phyloP scores from a whole-genome alignment of 2,113 vertebrate genomes.

The Anarrhichthys ocellatus region DNA sequence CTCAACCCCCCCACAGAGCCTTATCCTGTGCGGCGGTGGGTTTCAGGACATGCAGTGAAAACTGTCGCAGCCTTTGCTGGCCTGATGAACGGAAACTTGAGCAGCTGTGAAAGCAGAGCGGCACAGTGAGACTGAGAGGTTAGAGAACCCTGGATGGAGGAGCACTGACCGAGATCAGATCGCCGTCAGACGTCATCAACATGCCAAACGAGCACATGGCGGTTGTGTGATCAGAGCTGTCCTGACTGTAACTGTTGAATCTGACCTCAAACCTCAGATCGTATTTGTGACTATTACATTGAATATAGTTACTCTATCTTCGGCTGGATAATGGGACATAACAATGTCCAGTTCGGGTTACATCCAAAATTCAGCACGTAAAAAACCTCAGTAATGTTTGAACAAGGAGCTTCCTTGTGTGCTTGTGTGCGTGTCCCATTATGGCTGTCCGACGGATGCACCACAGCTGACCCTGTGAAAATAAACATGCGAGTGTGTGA shows the following conservation, averaged over 20 bases:
- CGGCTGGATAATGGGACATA: slow-evolving; percentile 10
- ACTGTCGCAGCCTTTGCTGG: background rate
- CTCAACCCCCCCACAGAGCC: background rate
- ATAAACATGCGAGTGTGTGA: slow-evolving; percentile 16
- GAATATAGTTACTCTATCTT: background rate
- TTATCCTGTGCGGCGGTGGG: background rate
- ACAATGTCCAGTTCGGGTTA: background rate
- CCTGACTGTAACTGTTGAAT: background rate
- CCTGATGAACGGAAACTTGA: slow-evolving; percentile 39
- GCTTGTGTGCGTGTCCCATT: slow-evolving; percentile 12
- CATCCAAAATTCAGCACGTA: background rate
- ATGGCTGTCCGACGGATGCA: slow-evolving; percentile 16
- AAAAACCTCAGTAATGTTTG: background rate
- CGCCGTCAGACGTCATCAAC: slow-evolving; percentile 25
- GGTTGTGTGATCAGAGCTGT: background rate
- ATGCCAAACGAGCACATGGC: slow-evolving; percentile 24
- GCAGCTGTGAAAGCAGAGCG: slow-evolving; percentile 77
- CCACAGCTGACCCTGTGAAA: slow-evolving; percentile 39
- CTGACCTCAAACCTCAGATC: background rate
- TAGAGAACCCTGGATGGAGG: slow-evolving; percentile 12
- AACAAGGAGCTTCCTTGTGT: slow-evolving; percentile 47
- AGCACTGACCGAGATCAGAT: slow-evolving; percentile 13
- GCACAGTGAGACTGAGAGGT: slow-evolving; percentile 39
- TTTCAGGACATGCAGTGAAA: slow-evolving; percentile 39
- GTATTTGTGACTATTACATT: background rate